phyloP scores from a whole-genome alignment of 2,888 invertebrate species.

The Nemurella pictetii region DNA sequence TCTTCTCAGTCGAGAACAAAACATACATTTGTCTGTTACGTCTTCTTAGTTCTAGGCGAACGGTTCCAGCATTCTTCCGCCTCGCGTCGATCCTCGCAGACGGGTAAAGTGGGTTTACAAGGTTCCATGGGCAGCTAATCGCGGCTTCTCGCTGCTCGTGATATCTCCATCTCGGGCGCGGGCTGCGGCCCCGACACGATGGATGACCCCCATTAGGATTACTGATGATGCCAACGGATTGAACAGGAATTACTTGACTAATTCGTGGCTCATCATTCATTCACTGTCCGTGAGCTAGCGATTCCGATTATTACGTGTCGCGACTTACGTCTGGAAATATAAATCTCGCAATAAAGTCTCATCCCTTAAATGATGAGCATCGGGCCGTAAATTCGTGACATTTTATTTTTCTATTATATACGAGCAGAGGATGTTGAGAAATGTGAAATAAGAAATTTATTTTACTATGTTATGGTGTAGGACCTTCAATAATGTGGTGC shows the following conservation, averaged over 20 bases:
- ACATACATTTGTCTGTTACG: constrained; percentile 27
- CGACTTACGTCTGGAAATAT: background rate
- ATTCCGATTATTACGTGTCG: constrained; percentile 13
- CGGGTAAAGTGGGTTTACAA: constrained; percentile 3
- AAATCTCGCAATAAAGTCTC: background rate
- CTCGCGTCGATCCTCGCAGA: background rate
- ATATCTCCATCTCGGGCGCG: constrained; percentile 24
- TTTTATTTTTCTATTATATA: background rate
- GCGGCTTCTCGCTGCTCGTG: constrained; percentile 23
- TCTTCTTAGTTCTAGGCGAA: background rate
- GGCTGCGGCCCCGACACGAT: background rate
- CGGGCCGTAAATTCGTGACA: background rate
- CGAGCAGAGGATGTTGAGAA: background rate
- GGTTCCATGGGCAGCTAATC: constrained; percentile 23
- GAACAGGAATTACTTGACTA: constrained; percentile 25
- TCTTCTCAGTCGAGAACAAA: constrained; percentile 21
- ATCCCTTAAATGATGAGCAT: background rate
- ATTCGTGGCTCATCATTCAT: constrained; percentile 24
- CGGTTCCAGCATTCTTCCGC: constrained; percentile 20
- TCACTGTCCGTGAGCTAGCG: constrained; percentile 1
- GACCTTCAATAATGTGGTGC: background rate
- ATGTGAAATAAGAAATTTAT: background rate
- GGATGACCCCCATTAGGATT: constrained; percentile 31
- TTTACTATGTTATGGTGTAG: background rate
- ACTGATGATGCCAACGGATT: constrained; percentile 28